Evolutionary conservation across 2,113 vertebrate genomes (phyloP).

Genomic region (Ictalurus furcatus): DNA sequence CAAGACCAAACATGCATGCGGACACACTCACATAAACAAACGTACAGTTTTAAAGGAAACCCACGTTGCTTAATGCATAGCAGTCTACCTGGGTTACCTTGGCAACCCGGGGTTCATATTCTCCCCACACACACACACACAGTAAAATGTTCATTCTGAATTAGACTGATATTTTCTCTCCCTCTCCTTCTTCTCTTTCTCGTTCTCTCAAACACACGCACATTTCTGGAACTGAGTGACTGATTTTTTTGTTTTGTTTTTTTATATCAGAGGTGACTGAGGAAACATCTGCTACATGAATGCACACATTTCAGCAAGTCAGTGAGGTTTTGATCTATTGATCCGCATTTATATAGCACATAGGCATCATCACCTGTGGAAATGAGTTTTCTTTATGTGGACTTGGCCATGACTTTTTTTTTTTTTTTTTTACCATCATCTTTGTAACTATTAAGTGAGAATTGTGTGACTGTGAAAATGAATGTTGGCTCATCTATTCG

Average conservation of each 20-base stretch:
- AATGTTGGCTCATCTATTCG: neutral
- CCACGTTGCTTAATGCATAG: conserved; percentile 72
- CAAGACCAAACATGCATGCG: neutral
- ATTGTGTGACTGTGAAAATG: neutral
- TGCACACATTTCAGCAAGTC: neutral
- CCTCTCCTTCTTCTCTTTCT: neutral
- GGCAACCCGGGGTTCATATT: conserved; percentile 73
- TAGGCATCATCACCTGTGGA: neutral
- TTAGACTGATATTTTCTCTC: conserved; percentile 25
- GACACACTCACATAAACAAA: conserved; percentile 50
- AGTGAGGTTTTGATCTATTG: neutral
- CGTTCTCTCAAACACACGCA: conserved; percentile 16
- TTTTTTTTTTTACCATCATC: neutral
- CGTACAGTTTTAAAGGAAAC: conserved; percentile 35
- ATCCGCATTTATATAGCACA: neutral
- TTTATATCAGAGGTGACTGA: conserved; percentile 43
- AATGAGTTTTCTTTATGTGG: neutral
- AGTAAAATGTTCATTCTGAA: conserved; percentile 53
- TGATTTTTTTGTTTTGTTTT: conserved; percentile 56
- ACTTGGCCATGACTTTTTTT: neutral
- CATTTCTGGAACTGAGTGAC: conserved; percentile 19
- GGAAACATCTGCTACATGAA: conserved; percentile 7
- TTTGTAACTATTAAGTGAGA: neutral
- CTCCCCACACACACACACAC: conserved; percentile 69
- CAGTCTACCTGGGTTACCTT: conserved; percentile 68